Percentiles rank a stretch among this genome's conserved stretches.
Conservation (phyloP, 2,797 vertebrate genomes). For the Xiphophorus birchmanni region DNA sequence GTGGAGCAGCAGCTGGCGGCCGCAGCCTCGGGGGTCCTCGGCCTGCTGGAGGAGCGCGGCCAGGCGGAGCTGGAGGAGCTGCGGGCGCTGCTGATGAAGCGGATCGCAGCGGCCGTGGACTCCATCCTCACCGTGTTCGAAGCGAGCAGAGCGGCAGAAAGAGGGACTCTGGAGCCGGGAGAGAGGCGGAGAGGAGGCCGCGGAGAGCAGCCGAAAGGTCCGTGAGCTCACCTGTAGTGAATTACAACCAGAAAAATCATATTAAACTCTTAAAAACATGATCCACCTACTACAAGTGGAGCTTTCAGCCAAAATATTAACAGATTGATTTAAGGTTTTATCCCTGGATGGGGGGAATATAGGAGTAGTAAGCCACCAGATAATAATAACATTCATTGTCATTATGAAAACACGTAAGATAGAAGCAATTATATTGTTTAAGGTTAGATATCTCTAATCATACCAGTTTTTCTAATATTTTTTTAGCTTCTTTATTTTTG, state of each 20-base stretch:
- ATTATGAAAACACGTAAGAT: too few relatives aligned
- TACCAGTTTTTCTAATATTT: neutral
- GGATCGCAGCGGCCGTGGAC: constrained; percentile 56
- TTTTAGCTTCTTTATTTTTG: neutral
- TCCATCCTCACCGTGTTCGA: constrained; percentile 46
- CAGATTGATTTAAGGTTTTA: neutral
- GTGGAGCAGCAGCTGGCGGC: constrained; percentile 48
- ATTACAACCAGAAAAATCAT: neutral
- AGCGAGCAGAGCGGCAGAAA: constrained; percentile 1
- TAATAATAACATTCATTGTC: neutral
- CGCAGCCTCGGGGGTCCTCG: constrained; percentile 45
- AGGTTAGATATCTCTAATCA: neutral
- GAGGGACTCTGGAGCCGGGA: neutral
- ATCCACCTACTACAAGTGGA: neutral
- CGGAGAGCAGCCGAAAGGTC: constrained; percentile 10
- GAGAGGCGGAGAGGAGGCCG: neutral
- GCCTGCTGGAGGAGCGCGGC: constrained; percentile 47
- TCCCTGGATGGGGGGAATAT: neutral
- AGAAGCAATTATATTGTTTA: neutral
- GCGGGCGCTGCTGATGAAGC: constrained; percentile 36
- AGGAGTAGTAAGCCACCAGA: neutral
- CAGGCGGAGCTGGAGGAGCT: constrained; percentile 28
- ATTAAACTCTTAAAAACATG: neutral
- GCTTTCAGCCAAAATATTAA: neutral
- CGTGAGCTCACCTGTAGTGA: neutral